These are phyloP conservation scores for Sipha flava DNA, from an alignment of 1,140 invertebrate genomes.

Conservation along the genomic window DNA sequence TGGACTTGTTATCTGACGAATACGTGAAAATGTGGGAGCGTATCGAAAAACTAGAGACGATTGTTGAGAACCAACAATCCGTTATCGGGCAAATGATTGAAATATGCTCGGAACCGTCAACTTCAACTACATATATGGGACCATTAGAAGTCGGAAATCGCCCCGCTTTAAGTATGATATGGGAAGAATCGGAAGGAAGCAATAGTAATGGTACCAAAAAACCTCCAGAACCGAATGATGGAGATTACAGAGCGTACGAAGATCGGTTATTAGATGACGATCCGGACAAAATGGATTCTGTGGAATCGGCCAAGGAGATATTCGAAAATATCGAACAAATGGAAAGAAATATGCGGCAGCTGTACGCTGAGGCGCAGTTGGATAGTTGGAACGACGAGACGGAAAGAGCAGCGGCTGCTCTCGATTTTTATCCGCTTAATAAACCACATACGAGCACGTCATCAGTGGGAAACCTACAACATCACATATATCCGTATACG, in stretches of 20 bases:
- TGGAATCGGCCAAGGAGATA: conserved; percentile 2
- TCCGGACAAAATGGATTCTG: not conserved
- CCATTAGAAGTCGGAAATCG: conserved; percentile 47
- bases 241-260: not conserved
- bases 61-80: conserved; percentile 80
- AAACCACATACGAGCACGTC: not conserved
- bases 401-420: conserved; percentile 44
- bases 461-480: not conserved
- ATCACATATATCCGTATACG: not conserved
- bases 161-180: conserved; percentile 64
- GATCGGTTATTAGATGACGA: not conserved
- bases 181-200: conserved; percentile 55
- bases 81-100: conserved; percentile 82
- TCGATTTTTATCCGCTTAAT: not conserved
- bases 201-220: conserved; percentile 43
- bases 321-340: conserved; percentile 23
- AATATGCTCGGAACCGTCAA: conserved; percentile 49
- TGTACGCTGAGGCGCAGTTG: conserved; percentile 55
- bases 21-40: conserved; percentile 91
- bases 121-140: conserved; percentile 41
- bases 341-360: conserved; percentile 56
- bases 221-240: not conserved
- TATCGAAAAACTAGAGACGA: conserved; percentile 79
- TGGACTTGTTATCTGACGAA: conserved; percentile 82
- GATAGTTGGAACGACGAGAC: conserved; percentile 56